A percentile compares a stretch with the other conserved stretches of the same genome.
Conservation (phyloP, 1,140 invertebrate genomes). For the Drosophila nigrodunni region DNA sequence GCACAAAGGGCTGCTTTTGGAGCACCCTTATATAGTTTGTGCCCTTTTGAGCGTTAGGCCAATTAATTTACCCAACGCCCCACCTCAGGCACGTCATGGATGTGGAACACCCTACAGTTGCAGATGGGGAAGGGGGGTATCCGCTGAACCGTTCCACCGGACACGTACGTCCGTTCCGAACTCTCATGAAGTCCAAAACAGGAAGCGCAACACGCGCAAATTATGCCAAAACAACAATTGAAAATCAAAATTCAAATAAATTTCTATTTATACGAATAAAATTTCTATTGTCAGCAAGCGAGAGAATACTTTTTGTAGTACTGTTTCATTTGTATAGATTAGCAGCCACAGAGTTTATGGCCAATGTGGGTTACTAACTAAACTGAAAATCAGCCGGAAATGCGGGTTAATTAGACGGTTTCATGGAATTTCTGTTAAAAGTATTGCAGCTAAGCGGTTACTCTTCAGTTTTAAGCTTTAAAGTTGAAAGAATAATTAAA, state of each 20-base stretch:
- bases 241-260: slow-evolving; percentile 49
- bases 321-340: too few species aligned
- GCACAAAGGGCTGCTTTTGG: not conserved
- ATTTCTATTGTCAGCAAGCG: slow-evolving; percentile 35
- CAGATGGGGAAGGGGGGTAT: slow-evolving; percentile 5
- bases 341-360: not conserved
- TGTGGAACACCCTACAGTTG: slow-evolving; percentile 16
- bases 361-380: not conserved
- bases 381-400: too few species aligned
- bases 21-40: slow-evolving; percentile 4
- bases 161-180: slow-evolving; percentile 37
- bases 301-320: not conserved
- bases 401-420: too few species aligned
- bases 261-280: slow-evolving; percentile 42
- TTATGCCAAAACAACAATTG: slow-evolving; percentile 40
- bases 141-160: slow-evolving; percentile 26
- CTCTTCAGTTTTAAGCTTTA: too few species aligned
- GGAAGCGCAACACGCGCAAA: slow-evolving; percentile 48
- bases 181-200: slow-evolving; percentile 33
- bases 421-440: too few species aligned
- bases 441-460: too few species aligned
- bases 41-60: slow-evolving; percentile 20
- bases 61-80: slow-evolving; percentile 28
- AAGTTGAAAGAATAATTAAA: too few species aligned
- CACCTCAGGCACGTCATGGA: not conserved